Conservation (phyloP, 2,797 vertebrate species). For the Siniperca obscura region DNA sequence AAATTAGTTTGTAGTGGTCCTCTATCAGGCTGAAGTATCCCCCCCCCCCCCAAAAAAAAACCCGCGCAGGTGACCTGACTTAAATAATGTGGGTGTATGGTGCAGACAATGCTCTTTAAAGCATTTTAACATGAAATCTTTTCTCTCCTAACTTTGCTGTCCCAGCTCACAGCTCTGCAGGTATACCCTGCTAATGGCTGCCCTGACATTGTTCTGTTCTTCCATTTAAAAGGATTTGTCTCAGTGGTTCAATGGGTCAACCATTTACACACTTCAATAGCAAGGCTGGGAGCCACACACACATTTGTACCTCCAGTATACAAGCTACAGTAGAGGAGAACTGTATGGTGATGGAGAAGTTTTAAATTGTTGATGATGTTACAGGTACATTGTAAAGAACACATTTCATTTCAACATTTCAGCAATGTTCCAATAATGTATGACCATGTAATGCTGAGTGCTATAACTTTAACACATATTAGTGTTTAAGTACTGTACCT, state of each 20-base stretch:
- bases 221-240: neutral
- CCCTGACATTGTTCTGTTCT: neutral
- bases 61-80: too few species aligned
- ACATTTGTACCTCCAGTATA: neutral
- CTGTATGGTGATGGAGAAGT: too few species aligned
- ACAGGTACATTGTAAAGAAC: too few species aligned
- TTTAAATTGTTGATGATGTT: neutral
- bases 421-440: too few species aligned
- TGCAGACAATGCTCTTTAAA: neutral
- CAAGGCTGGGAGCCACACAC: neutral
- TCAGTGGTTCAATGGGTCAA: neutral
- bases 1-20: neutral
- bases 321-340: neutral
- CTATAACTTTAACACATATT: too few species aligned
- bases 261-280: neutral
- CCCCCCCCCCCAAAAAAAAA: too few species aligned
- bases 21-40: neutral
- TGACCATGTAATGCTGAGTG: too few species aligned
- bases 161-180: neutral
- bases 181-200: neutral
- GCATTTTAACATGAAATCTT: neutral
- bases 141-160: neutral
- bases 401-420: too few species aligned
- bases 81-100: too few species aligned
- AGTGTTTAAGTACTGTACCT: neutral